Evolutionary conservation across 2,113 vertebrate species (phyloP).

Genomic region (Ornithorhynchus anatinus): DNA sequence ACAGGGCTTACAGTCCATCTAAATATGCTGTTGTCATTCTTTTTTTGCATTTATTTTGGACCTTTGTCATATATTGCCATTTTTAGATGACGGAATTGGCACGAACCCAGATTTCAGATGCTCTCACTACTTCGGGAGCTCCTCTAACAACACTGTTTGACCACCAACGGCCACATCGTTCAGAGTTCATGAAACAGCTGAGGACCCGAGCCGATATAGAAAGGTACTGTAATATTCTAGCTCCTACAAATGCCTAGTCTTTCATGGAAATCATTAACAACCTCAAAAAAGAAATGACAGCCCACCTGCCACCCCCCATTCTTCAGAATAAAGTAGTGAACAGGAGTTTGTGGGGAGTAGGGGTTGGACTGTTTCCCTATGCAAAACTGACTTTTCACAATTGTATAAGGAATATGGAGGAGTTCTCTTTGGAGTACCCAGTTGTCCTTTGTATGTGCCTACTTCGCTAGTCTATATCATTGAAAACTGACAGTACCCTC

Average conservation of each 20-base stretch:
- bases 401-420: no score
- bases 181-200: constrained; percentile 63
- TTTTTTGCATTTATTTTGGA: constrained; percentile 5
- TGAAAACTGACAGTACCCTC: no score
- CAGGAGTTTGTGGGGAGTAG: no score
- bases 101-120: constrained; percentile 70
- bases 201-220: constrained; percentile 69
- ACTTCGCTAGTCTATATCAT: no score
- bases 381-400: no score
- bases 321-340: no score
- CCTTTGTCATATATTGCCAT: neutral
- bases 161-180: constrained; percentile 67
- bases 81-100: constrained; percentile 85
- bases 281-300: neutral
- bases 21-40: neutral
- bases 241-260: neutral
- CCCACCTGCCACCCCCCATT: no score
- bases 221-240: constrained; percentile 70
- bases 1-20: neutral
- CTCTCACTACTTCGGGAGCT: constrained; percentile 58
- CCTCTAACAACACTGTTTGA: constrained; percentile 65
- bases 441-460: no score
- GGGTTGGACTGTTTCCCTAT: no score
- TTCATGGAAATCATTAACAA: neutral
- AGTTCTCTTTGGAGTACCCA: no score